Evolutionary conservation across 2,113 vertebrate species (phyloP).

Genomic region (Delphinus delphis): DNA sequence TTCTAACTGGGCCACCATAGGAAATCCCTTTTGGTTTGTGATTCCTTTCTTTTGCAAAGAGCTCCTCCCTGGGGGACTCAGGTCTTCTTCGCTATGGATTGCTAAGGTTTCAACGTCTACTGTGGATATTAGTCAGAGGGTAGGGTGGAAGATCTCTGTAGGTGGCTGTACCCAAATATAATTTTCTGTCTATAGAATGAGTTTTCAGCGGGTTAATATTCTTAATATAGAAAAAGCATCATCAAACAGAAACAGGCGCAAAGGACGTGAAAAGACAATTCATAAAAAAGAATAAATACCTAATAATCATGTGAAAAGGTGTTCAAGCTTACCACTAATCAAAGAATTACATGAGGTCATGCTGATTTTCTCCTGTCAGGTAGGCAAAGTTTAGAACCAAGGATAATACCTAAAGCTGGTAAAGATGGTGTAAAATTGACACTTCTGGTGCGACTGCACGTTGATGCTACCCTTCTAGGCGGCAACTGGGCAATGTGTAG

Average conservation of each 20-base stretch:
- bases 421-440: not conserved
- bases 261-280: not conserved
- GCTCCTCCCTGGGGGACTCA: not conserved
- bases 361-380: not conserved
- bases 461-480: not conserved
- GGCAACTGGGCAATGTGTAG: not conserved
- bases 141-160: not conserved
- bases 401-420: not conserved
- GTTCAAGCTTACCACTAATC: not conserved
- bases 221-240: not conserved
- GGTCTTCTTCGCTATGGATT: not conserved
- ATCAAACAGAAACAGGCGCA: not conserved
- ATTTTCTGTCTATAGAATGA: not conserved
- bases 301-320: not conserved
- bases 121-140: not conserved
- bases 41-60: slow-evolving; percentile 26
- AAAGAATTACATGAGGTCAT: not conserved
- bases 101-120: not conserved
- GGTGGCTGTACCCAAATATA: not conserved
- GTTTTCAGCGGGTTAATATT: not conserved
- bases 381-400: not conserved
- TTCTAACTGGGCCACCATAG: not conserved
- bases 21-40: not conserved
- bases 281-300: not conserved
- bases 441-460: too few species aligned